phyloP scores from a whole-genome alignment of 2,113 vertebrate species.

The Phasianus colchicus region DNA sequence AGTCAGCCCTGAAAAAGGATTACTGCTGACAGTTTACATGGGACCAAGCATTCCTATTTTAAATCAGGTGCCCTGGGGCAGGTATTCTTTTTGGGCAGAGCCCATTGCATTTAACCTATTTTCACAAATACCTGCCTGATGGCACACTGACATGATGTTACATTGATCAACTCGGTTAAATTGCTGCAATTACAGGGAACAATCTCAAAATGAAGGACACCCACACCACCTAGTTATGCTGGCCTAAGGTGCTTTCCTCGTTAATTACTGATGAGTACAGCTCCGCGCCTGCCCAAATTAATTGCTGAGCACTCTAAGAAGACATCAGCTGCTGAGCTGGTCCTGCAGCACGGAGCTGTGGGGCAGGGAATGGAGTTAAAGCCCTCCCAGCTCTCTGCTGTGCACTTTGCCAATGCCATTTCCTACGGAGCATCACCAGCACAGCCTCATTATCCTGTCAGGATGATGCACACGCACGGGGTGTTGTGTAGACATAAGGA shows the following conservation, averaged over 20 bases:
- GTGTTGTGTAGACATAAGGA: background rate
- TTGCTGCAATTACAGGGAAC: constrained; percentile 27
- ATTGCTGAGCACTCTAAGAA: constrained; percentile 54
- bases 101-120: background rate
- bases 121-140: background rate
- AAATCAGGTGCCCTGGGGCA: background rate
- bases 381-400: background rate
- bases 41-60: background rate
- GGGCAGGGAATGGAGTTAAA: background rate
- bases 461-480: background rate
- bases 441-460: background rate
- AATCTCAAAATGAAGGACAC: constrained; percentile 42
- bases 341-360: accelerated
- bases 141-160: background rate
- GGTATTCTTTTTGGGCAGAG: constrained; percentile 17
- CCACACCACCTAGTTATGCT: constrained; percentile 15
- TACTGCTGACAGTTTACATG: background rate
- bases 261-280: constrained; percentile 3
- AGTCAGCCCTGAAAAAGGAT: constrained; percentile 40
- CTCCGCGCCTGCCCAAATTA: constrained; percentile 62
- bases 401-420: accelerated
- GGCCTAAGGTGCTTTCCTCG: constrained; percentile 58
- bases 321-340: background rate
- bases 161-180: background rate
- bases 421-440: accelerated